These are phyloP conservation scores for Gavia stellata DNA, from an alignment of 2,113 vertebrate species.

Conservation along the genomic window DNA sequence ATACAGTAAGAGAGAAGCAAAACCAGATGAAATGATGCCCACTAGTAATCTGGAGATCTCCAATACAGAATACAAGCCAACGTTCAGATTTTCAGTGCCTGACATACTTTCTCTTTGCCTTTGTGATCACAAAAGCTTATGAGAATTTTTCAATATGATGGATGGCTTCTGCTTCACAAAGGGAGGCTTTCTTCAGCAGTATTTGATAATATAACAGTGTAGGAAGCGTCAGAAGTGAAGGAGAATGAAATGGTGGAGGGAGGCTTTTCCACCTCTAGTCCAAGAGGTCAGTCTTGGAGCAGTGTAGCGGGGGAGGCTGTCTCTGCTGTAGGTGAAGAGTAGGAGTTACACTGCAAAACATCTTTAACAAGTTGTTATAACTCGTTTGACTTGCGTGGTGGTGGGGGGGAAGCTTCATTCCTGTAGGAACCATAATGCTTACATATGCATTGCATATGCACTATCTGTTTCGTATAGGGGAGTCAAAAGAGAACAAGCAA, in stretches of 20 bases:
- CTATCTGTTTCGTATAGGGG: too few species aligned
- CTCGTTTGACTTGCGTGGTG: background rate
- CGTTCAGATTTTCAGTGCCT: background rate
- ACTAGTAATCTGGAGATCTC: background rate
- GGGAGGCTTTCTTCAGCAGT: background rate
- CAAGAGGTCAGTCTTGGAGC: background rate
- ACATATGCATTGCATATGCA: too few species aligned
- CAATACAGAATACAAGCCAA: background rate
- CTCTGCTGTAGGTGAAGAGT: background rate
- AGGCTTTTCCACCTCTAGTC: background rate
- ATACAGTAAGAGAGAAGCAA: background rate
- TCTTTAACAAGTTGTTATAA: too few species aligned
- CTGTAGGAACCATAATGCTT: background rate
- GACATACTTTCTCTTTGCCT: background rate
- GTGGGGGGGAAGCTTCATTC: background rate
- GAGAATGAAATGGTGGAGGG: too few species aligned
- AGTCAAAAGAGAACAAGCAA: background rate
- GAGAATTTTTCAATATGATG: background rate
- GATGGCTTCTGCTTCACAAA: background rate
- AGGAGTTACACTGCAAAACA: background rate
- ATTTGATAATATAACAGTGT: background rate
- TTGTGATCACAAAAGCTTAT: background rate
- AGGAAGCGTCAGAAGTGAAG: background rate
- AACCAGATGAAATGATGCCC: background rate
- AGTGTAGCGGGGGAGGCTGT: background rate